A percentile compares a stretch with the other conserved stretches of the same genome.
Evolutionary conservation across 2,888 invertebrate species (phyloP).

Genomic region (Notocelia uddmanniana): DNA sequence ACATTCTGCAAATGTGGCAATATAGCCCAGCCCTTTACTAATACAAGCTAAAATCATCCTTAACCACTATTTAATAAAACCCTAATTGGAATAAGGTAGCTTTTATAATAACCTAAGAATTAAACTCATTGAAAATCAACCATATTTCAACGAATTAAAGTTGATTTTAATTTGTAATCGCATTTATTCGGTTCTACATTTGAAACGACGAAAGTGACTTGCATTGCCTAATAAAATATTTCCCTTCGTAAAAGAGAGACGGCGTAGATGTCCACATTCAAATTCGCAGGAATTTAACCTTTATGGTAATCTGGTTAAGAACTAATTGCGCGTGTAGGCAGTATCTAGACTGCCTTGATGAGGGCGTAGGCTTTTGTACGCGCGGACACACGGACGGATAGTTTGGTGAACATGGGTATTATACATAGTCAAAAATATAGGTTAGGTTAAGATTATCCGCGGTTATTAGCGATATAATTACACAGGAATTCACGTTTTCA

Average conservation of each 20-base stretch:
- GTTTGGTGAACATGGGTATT: conserved; percentile 32
- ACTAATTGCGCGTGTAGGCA: conserved; percentile 53
- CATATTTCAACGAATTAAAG: background rate
- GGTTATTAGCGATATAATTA: too few species aligned
- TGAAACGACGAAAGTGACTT: background rate
- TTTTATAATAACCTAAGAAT: background rate
- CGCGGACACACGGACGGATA: conserved; percentile 47
- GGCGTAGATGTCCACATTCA: conserved; percentile 16
- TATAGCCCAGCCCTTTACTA: conserved; percentile 9
- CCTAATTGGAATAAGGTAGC: background rate
- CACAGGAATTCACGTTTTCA: too few species aligned
- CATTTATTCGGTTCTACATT: background rate
- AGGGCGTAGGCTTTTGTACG: conserved; percentile 75
- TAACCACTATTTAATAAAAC: background rate
- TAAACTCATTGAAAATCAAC: background rate
- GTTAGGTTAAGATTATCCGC: background rate
- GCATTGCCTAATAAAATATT: background rate
- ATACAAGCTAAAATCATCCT: background rate
- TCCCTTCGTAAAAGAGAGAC: background rate
- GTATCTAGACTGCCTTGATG: conserved; percentile 73
- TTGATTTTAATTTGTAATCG: background rate
- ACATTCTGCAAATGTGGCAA: background rate
- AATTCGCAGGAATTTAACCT: conserved; percentile 46
- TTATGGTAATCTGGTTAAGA: conserved; percentile 59
- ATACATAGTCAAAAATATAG: background rate